Percentiles rank a stretch among this genome's conserved stretches.
Evolutionary conservation across 2,888 invertebrate genomes (phyloP).

Genomic region (Drosophila robusta): DNA sequence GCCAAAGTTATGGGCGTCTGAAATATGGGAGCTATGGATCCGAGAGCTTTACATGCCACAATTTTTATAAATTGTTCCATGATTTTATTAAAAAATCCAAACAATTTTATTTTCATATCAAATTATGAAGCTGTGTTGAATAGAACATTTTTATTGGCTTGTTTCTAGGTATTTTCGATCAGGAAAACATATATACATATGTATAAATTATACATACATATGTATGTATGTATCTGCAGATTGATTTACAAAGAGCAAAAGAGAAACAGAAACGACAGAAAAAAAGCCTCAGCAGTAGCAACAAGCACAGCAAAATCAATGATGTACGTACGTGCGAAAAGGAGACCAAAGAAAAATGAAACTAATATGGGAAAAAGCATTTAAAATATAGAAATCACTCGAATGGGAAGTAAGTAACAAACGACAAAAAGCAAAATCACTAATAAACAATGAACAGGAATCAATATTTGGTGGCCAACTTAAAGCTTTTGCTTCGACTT

Average conservation of each 20-base stretch:
- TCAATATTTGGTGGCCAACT: conserved; percentile 29
- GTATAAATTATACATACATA: too few relatives aligned
- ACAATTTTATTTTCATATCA: too few relatives aligned
- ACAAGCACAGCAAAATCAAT: conserved; percentile 35
- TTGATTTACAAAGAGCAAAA: conserved; percentile 20
- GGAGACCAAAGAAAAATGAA: conserved; percentile 27
- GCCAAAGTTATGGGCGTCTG: too few relatives aligned
- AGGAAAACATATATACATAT: too few relatives aligned
- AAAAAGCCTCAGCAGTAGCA: too few relatives aligned
- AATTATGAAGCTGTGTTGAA: too few relatives aligned
- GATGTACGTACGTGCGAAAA: conserved; percentile 44
- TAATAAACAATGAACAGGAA: conserved; percentile 34
- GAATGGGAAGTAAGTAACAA: not conserved
- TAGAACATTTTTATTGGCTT: not conserved
- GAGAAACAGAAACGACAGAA: not conserved
- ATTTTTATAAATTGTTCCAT: too few relatives aligned
- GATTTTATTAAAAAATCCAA: too few relatives aligned
- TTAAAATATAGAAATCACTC: conserved; percentile 15
- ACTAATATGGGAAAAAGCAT: conserved; percentile 42
- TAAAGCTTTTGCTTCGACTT: not conserved
- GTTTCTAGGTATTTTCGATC: conserved; percentile 22
- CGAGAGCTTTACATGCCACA: too few relatives aligned
- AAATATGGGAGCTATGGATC: too few relatives aligned
- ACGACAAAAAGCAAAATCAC: conserved; percentile 23
- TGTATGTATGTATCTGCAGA: not conserved